These are phyloP conservation scores for Acipenser transmontanus DNA, from an alignment of 2,797 vertebrate genomes.

Conservation along the genomic window DNA sequence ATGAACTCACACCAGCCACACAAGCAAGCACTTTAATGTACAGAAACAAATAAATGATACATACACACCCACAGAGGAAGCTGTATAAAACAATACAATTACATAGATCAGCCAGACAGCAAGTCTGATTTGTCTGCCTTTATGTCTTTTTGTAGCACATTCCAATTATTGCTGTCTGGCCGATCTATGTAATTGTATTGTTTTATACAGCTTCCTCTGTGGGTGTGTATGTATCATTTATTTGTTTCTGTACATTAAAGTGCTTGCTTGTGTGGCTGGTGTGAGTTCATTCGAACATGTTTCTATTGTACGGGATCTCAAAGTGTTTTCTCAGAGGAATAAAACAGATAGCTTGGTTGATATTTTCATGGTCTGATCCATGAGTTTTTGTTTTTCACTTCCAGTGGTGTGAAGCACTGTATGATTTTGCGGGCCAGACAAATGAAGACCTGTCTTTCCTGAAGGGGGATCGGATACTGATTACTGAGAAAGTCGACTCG, in stretches of 20 bases:
- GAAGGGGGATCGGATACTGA: constrained; percentile 73
- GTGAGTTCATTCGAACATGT: neutral
- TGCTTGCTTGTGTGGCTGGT: constrained; percentile 14
- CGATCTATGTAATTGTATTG: neutral
- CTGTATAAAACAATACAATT: neutral
- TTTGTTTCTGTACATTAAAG: constrained; percentile 34
- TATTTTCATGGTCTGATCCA: constrained; percentile 14
- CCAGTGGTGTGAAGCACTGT: constrained; percentile 75
- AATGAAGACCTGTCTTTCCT: constrained; percentile 77
- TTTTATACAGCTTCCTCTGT: no score
- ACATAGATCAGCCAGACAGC: neutral
- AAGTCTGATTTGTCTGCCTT: no score
- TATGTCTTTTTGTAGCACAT: no score
- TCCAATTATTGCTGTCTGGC: neutral
- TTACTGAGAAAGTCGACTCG: constrained; percentile 58
- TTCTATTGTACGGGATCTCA: no score
- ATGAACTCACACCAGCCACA: constrained; percentile 8
- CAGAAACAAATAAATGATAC: constrained; percentile 17
- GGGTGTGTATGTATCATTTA: neutral
- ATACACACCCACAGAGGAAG: neutral
- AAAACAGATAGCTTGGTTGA: neutral
- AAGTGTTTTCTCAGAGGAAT: constrained; percentile 6
- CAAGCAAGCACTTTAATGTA: constrained; percentile 29
- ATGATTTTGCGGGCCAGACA: constrained; percentile 79
- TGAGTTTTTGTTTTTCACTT: neutral